A percentile compares a stretch with the other conserved stretches of the same genome.
Evolutionary conservation across 2,113 vertebrate genomes (phyloP).

Genomic region (Naja naja): DNA sequence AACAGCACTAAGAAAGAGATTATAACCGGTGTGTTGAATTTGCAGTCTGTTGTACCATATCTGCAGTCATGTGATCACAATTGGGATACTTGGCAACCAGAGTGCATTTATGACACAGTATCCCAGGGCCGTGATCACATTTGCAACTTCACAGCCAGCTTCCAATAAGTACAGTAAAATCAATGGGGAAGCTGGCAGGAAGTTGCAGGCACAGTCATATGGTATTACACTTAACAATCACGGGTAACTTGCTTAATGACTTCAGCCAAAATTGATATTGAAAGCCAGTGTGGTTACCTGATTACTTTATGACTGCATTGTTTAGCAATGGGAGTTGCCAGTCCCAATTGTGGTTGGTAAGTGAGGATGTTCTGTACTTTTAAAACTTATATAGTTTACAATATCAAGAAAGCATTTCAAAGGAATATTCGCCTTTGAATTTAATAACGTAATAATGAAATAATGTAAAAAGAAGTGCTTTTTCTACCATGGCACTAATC

Average conservation of each 20-base stretch:
- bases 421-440: not conserved
- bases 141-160: not conserved
- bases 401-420: not conserved
- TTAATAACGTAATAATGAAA: not conserved
- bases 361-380: not conserved
- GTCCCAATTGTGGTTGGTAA: not conserved
- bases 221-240: not conserved
- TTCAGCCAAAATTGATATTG: not conserved
- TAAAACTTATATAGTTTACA: not conserved
- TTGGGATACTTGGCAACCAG: not conserved
- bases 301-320: not conserved
- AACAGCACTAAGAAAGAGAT: not conserved
- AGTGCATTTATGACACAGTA: not conserved
- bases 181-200: not conserved
- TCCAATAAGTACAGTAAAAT: not conserved
- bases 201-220: not conserved
- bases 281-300: not conserved
- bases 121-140: not conserved
- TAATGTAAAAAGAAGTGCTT: not conserved
- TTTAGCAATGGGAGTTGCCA: not conserved
- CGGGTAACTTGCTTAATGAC: not conserved
- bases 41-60: not conserved
- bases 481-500: too few relatives aligned
- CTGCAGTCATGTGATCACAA: not conserved
- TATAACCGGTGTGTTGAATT: not conserved